phyloP scores from a whole-genome alignment of 2,113 vertebrate species.

The Cichladusa arquata region DNA sequence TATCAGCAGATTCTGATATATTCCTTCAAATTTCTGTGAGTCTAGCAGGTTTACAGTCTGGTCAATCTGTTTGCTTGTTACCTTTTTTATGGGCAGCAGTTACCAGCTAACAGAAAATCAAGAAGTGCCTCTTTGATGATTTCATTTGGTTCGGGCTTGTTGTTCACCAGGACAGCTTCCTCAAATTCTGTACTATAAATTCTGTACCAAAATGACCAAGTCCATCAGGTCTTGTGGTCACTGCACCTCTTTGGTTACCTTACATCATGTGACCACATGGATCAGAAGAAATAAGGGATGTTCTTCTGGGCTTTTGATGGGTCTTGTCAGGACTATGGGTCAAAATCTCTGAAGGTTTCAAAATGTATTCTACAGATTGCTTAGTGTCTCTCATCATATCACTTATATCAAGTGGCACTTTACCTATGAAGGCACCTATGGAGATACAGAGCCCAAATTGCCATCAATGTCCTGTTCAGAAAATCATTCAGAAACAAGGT shows the following conservation, averaged over 20 bases:
- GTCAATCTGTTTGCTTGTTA: neutral
- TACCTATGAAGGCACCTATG: neutral
- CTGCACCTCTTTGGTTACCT: neutral
- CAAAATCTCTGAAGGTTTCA: neutral
- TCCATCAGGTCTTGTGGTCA: neutral
- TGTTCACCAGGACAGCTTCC: neutral
- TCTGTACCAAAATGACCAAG: neutral
- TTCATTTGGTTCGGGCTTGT: neutral
- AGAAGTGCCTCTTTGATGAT: neutral
- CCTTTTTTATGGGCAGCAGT: neutral
- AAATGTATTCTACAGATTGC: rapidly evolving
- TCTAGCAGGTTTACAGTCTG: neutral
- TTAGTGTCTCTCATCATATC: neutral
- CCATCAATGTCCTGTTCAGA: neutral
- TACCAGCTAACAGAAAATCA: neutral
- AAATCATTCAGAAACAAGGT: neutral
- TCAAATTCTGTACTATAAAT: neutral
- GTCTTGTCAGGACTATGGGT: neutral
- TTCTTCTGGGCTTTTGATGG: neutral
- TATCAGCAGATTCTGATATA: neutral
- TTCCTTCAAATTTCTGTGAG: neutral
- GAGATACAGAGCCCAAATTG: neutral
- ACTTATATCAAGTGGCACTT: neutral
- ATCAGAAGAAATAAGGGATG: neutral
- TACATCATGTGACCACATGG: rapidly evolving